Evolutionary conservation across 1,140 invertebrate genomes (phyloP), one percentile per base, ranked within the genome.

Genomic region (Uloborus diversus): DNA sequence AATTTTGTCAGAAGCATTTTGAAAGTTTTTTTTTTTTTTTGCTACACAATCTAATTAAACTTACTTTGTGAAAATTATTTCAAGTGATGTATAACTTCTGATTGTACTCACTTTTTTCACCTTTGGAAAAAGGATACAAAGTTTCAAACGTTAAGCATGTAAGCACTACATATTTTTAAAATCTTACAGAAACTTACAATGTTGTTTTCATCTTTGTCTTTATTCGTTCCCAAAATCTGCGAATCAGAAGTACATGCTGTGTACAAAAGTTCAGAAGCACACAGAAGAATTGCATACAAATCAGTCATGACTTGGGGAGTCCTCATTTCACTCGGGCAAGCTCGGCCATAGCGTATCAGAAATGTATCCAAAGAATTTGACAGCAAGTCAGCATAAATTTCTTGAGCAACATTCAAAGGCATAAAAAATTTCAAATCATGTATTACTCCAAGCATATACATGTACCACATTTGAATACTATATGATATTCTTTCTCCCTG

Each of bases 401-500:
- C 28, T 35, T 49, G 35, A 14, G 76, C 65, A 47, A 49, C 5
- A 9, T 62, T 62, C 35, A 59, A 28, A n/a, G 76, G 76, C 17
- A 79, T 35, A 37, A 61, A 68, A 9, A 27, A 69, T n/a, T 11
- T 32, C 3, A 70, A n/a, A 27, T 79, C 76, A 61, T 79, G 64
- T 5, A 49, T 3, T 11, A 79, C 25, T 61, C 64, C 56, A 35
- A 61, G 33, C 76, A 79, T 69, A 27, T 69, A 62, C 11, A 79
- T 27, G 51, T 79, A 69, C 76, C 76, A 79, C 66, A 62, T 61
- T 11, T 79, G 76, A 2, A 79, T 62, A 13, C 65, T 61, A 23
- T 33, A 79, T n/a, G 65, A 61, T n/a, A 79, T 53, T 33, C 76
- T 35, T n/a, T 79, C 66, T 35, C 65, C 65, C 76, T 79, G 28